Percentiles rank a stretch among this genome's conserved stretches.
Evolutionary conservation across 37 sponge, comb jelly and placozoan species (phyloP).

Genomic region (Sycon ciliatum): DNA sequence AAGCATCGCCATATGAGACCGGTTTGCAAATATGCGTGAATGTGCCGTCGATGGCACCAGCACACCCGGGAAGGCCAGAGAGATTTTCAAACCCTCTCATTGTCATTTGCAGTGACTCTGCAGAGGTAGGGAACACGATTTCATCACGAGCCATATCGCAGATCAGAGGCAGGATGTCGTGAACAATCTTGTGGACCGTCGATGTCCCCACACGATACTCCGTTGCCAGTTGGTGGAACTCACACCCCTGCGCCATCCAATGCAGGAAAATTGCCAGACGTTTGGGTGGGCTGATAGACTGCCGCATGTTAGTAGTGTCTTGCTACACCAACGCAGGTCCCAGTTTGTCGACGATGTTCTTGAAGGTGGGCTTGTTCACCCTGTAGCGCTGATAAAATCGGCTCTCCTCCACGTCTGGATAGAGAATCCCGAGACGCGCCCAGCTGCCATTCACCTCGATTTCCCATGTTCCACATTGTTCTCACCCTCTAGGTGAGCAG

Average conservation of each 20-base stretch:
- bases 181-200: background rate
- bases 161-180: background rate
- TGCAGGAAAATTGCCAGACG: conserved; percentile 5
- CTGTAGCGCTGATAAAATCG: conserved; percentile 14
- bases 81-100: background rate
- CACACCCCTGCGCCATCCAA: conserved; percentile 1
- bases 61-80: too few relatives aligned
- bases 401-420: conserved; percentile 20
- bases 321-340: background rate
- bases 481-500: too few relatives aligned
- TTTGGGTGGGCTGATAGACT: background rate
- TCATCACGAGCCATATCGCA: background rate
- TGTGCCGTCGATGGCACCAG: too few relatives aligned
- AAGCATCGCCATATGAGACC: background rate
- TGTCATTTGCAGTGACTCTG: background rate
- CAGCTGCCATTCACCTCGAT: too few relatives aligned
- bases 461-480: too few relatives aligned
- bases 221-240: conserved; percentile 5
- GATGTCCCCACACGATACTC: conserved; percentile 10
- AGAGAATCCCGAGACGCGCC: too few relatives aligned
- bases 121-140: background rate
- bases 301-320: conserved; percentile 10
- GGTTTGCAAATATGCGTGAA: conserved; percentile 12
- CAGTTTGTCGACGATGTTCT: background rate
- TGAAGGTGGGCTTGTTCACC: conserved; percentile 21